Base-by-base conservation (phyloP, 2,888 invertebrate genomes). In the Eilema sororculum region DNA sequence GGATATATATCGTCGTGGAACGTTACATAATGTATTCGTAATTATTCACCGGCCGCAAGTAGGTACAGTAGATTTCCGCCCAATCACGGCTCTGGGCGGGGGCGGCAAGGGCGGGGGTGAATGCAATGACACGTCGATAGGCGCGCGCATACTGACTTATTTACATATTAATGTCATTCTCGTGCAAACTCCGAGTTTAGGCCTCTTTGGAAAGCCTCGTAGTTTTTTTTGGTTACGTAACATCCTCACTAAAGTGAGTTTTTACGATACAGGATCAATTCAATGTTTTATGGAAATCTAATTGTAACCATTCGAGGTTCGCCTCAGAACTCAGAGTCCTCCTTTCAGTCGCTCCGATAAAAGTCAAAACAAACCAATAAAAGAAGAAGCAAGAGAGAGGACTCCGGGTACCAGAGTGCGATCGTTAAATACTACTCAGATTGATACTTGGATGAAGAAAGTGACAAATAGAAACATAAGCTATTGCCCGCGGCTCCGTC, bases 31-130 rank as follows among this genome's bases (percentile, higher is more conserved):
- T 79, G 75, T 83, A 84, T 78, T 81, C 78, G 73, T 81, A 82
- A 83, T 83, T 80, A 81, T 80, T 80, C 75, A 74, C 69, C 72
- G 65, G 74, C 68, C 69, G 65, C 65, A 75, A 66, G 68, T 73
- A 72, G 59, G 65, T 62, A 82, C 71, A 67, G 65, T 75, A 71
- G 74, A 75, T 83, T 83, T 82, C 82, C 84, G 73, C 83, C 91
- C 91, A 92, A 92, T 91, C 91, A 90, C 87, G 75, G 86, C 84
- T 68, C 52, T 72, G 90, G 90, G 91, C 89, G 91, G 91, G 89
- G 91, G 89, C 87, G 87, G 84, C 74, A 68, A 70, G 75, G 78
- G 80, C 73, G 81, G 83, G 84, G 82, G 82, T 78, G 83, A 75
- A 76, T 75, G 80, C 76, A 82, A 71, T 77, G 72, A 71, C 73